Evolutionary conservation across 2,113 vertebrate genomes (phyloP).

Genomic region (Mugil cephalus): DNA sequence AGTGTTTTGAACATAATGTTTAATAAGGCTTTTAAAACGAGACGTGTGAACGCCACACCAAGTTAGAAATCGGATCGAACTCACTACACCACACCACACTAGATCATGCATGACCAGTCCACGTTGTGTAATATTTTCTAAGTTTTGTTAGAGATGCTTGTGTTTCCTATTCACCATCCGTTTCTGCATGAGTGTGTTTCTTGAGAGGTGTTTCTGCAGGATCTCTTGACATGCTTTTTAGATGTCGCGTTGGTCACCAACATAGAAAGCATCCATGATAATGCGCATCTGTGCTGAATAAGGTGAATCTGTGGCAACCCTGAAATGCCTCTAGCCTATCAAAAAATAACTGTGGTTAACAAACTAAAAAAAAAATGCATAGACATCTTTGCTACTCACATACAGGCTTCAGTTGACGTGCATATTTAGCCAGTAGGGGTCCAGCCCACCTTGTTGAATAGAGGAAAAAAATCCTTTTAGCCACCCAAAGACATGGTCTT

Average conservation of each 20-base stretch:
- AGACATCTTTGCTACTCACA: conserved; percentile 17
- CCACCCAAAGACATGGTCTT: no score
- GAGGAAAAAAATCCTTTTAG: no score
- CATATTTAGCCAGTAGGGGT: conserved; percentile 24
- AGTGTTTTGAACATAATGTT: no score
- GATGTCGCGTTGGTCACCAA: conserved; percentile 28
- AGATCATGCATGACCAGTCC: no score
- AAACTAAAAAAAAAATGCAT: background rate
- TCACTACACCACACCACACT: no score
- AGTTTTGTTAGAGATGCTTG: background rate
- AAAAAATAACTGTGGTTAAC: conserved; percentile 1
- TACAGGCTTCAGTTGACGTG: background rate
- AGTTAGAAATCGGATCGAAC: no score
- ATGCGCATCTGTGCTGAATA: background rate
- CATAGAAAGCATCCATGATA: conserved; percentile 11
- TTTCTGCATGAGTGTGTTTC: conserved; percentile 1
- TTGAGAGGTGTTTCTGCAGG: background rate
- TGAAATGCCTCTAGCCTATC: background rate
- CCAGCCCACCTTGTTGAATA: conserved; percentile 62
- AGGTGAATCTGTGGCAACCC: background rate
- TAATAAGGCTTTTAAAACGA: no score
- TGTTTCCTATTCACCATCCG: background rate
- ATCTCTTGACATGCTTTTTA: conserved; percentile 21
- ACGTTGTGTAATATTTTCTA: no score
- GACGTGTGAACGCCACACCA: no score